A percentile compares a stretch with the other conserved stretches of the same genome.
phyloP scores from a whole-genome alignment of 2,113 vertebrate genomes.

The Oreochromis spilurus region DNA sequence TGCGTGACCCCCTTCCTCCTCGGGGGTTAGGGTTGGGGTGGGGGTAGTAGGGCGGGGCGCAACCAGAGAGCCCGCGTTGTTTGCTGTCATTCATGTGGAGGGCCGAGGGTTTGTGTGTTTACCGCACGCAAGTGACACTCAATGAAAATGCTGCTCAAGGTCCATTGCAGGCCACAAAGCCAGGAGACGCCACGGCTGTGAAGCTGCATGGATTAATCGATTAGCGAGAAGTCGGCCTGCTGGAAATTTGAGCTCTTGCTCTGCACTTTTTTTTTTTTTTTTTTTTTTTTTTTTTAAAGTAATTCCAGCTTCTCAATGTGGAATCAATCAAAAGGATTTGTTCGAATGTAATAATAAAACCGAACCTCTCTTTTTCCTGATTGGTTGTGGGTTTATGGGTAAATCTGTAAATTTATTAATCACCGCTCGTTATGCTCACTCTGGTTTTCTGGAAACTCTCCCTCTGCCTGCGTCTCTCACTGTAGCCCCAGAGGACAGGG shows the following conservation, averaged over 20 bases:
- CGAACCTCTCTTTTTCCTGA: rapidly evolving
- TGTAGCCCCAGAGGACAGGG: slow-evolving; percentile 11
- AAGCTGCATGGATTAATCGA: not conserved
- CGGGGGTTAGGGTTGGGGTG: not conserved
- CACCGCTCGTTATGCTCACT: not conserved
- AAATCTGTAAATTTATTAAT: not conserved
- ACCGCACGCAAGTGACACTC: slow-evolving; percentile 10
- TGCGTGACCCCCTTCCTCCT: slow-evolving; percentile 51
- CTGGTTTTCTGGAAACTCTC: not conserved
- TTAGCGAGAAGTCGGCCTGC: not conserved
- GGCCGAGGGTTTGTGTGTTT: slow-evolving; percentile 32
- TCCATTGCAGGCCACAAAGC: not conserved
- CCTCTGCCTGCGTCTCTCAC: not conserved
- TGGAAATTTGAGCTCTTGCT: not conserved
- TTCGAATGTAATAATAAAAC: not conserved
- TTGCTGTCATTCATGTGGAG: slow-evolving; percentile 54
- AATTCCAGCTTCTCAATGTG: not conserved
- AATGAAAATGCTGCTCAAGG: not conserved
- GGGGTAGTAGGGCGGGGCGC: not conserved
- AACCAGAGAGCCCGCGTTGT: slow-evolving; percentile 42
- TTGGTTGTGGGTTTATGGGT: not conserved
- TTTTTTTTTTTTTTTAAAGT: not conserved
- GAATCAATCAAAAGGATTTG: not conserved
- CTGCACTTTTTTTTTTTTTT: not conserved
- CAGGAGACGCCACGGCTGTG: not conserved